Conservation (phyloP, 2,888 invertebrate species). For the Cosmia trapezina region DNA sequence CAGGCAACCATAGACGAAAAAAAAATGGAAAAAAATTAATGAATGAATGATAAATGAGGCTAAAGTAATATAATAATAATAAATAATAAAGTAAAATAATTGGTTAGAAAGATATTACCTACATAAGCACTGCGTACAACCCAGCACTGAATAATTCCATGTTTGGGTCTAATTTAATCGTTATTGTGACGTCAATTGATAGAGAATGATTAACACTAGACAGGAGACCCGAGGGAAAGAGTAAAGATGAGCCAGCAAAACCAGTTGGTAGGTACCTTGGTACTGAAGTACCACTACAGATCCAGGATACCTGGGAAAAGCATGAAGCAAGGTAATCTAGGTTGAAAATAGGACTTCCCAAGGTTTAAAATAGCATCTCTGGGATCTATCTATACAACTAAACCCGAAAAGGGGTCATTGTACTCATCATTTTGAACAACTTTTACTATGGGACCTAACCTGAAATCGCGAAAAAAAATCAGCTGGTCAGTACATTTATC, state of each 20-base stretch:
- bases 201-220: background rate
- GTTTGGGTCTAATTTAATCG: background rate
- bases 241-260: background rate
- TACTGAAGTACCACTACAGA: background rate
- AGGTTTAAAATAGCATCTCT: background rate
- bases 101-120: too few species aligned
- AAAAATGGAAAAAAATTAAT: too few species aligned
- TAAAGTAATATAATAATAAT: too few species aligned
- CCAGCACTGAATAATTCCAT: constrained; percentile 2
- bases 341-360: background rate
- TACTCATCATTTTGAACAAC: too few species aligned
- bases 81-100: too few species aligned
- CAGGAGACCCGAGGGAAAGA: background rate
- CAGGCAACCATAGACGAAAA: too few species aligned
- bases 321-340: background rate
- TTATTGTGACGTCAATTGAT: background rate
- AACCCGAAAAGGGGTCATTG: too few species aligned
- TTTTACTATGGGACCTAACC: too few species aligned
- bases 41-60: too few species aligned
- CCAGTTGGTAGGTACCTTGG: background rate
- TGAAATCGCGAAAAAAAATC: too few species aligned
- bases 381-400: too few species aligned
- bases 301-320: background rate
- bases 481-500: too few species aligned
- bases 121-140: background rate